Conservation (phyloP, 2,113 vertebrate species). For the Theristicus caerulescens region DNA sequence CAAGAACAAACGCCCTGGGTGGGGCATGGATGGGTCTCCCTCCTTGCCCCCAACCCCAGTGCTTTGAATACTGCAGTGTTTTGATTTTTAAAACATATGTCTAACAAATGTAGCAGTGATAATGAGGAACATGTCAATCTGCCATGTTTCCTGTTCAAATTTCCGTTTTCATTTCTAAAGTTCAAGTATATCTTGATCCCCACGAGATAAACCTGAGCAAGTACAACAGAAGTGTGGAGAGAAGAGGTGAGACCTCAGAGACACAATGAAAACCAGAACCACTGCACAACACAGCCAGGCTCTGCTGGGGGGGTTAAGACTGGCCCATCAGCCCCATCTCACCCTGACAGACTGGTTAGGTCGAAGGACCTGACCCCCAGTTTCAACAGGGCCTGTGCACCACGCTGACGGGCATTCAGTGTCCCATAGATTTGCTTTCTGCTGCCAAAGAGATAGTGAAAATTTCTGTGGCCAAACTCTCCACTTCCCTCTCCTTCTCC, state of each 20-base stretch:
- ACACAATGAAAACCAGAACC: background rate
- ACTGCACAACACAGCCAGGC: background rate
- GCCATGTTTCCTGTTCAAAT: conserved; percentile 54
- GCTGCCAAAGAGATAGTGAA: background rate
- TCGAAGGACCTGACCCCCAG: background rate
- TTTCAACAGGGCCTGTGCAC: background rate
- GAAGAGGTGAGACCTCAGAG: background rate
- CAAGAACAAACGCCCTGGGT: background rate
- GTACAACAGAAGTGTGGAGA: background rate
- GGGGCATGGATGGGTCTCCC: background rate
- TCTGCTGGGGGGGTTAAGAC: background rate
- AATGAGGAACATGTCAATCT: conserved; percentile 51
- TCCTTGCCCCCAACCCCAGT: background rate
- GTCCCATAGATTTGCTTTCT: background rate
- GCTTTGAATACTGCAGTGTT: conserved; percentile 20
- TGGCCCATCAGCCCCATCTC: background rate
- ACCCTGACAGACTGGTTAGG: background rate
- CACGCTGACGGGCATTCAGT: rapidly evolving
- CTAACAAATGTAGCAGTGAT: conserved; percentile 36
- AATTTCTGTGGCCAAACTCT: background rate
- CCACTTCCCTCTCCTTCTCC: background rate
- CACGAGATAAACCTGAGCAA: background rate
- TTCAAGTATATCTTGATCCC: conserved; percentile 56
- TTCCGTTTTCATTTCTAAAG: conserved; percentile 48
- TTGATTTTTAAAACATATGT: conserved; percentile 61